phyloP scores from a whole-genome alignment of 2,113 vertebrate genomes.

The Chrysemys picta region DNA sequence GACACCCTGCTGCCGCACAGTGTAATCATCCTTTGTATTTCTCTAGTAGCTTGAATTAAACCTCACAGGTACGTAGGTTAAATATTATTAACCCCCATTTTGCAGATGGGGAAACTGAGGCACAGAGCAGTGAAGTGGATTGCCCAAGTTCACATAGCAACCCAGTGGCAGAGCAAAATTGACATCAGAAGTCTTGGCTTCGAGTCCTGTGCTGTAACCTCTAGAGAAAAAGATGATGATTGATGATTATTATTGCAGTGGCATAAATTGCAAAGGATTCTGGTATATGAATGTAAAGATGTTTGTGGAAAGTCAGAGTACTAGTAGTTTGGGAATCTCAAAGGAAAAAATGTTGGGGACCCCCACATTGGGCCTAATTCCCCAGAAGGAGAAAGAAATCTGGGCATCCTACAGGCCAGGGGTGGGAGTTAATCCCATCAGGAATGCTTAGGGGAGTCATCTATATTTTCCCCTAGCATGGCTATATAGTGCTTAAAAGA shows the following conservation, averaged over 20 bases:
- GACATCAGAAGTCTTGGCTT: not conserved
- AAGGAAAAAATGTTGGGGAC: not conserved
- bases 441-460: not conserved
- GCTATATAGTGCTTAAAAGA: not conserved
- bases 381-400: not conserved
- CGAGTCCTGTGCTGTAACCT: not conserved
- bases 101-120: not conserved
- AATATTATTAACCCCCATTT: not conserved
- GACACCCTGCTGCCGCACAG: not conserved
- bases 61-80: not conserved
- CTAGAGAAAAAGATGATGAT: not conserved
- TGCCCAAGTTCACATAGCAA: not conserved
- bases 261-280: not conserved
- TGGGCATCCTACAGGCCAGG: not conserved
- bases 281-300: not conserved
- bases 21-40: not conserved
- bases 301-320: no score
- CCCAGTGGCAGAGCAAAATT: not conserved
- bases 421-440: not conserved
- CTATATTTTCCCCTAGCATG: not conserved
- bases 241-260: no score
- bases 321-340: no score
- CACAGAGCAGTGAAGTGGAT: no score
- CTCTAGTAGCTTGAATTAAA: not conserved
- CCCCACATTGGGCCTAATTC: not conserved